Conservation (phyloP, 1,140 invertebrate genomes). For the Trinorchestia longiramus region DNA sequence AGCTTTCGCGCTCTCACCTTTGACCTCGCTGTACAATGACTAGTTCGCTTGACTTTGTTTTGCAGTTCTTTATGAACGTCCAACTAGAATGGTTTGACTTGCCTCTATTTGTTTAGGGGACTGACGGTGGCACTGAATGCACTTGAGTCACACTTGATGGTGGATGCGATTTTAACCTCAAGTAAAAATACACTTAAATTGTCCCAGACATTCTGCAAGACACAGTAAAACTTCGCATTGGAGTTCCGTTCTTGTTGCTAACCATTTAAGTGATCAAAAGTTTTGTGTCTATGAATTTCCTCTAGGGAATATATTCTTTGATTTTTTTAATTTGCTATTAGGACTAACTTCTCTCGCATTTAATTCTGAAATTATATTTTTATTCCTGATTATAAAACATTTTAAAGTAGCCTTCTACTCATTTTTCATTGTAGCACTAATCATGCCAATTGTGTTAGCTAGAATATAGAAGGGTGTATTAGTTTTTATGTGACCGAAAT, state of each 20-base stretch:
- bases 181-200: not conserved
- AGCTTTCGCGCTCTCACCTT: constrained; percentile 31
- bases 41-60: constrained; percentile 25
- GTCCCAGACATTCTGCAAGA: not conserved
- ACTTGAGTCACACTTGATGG: not conserved
- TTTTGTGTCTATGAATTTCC: not conserved
- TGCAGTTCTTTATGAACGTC: not conserved
- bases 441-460: not conserved
- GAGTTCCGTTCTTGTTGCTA: not conserved
- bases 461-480: not conserved
- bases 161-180: not conserved
- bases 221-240: not conserved
- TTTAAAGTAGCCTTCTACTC: not conserved
- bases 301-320: not conserved
- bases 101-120: not conserved
- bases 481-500: not conserved
- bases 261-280: not conserved
- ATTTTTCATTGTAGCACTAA: not conserved
- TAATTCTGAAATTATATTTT: not conserved
- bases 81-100: not conserved
- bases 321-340: not conserved
- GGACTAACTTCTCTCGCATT: not conserved
- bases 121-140: not conserved
- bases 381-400: not conserved
- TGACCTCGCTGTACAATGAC: not conserved